Evolutionary conservation across 2,113 vertebrate genomes (phyloP).

Genomic region (Eulemur macaco): DNA sequence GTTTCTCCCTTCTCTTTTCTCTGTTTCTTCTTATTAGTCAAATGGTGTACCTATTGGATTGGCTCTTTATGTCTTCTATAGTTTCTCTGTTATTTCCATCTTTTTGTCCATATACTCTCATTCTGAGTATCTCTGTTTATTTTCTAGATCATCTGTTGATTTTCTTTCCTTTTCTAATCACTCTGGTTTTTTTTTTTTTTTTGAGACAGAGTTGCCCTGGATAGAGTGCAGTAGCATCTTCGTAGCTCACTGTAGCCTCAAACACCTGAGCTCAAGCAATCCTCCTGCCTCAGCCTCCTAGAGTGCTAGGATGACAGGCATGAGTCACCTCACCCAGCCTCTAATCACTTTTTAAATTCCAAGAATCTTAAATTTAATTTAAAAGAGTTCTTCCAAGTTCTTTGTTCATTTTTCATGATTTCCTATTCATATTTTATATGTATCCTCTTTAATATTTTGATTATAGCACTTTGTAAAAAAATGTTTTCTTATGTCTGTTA

Average conservation of each 20-base stretch:
- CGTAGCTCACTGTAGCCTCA: no score
- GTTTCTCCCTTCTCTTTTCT: neutral
- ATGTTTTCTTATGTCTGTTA: neutral
- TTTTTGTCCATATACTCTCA: neutral
- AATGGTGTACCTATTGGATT: neutral
- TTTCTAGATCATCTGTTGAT: conserved; percentile 46
- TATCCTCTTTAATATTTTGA: neutral
- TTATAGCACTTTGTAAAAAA: neutral
- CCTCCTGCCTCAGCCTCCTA: no score
- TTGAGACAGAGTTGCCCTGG: no score
- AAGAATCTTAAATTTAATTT: conserved; percentile 37
- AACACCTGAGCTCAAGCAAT: no score
- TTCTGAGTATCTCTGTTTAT: conserved; percentile 35
- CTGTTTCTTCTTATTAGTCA: neutral
- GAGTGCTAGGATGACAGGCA: no score
- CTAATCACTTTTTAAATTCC: neutral
- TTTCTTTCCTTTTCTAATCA: conserved; percentile 34
- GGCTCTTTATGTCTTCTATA: neutral
- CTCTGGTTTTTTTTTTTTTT: neutral
- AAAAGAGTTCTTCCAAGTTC: neutral
- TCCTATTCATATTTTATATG: neutral
- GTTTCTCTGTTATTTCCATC: neutral
- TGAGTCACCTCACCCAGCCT: no score
- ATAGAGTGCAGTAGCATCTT: no score
- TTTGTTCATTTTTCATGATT: conserved; percentile 26